These are phyloP conservation scores for Romanomermis culicivorax DNA, from an alignment of 2,888 invertebrate genomes.

Conservation along the genomic window DNA sequence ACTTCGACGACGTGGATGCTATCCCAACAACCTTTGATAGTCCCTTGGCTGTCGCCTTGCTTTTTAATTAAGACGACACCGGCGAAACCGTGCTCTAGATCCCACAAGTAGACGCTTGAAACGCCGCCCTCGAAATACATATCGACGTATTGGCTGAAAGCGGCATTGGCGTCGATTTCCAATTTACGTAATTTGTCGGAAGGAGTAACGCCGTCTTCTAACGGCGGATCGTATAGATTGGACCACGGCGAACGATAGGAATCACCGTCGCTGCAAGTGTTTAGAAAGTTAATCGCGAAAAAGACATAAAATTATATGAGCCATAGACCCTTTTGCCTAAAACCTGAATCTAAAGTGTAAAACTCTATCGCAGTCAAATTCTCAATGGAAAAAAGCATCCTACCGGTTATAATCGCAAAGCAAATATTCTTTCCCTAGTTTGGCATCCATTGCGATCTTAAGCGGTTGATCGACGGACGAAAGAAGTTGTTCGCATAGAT, in stretches of 20 bases:
- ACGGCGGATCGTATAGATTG: slow-evolving; percentile 85
- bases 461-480: slow-evolving; percentile 94
- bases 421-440: slow-evolving; percentile 83
- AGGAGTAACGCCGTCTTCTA: slow-evolving; percentile 96
- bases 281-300: too few species aligned
- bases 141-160: slow-evolving; percentile 93
- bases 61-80: slow-evolving; percentile 96
- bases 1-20: slow-evolving; percentile 98
- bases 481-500: slow-evolving; percentile 80
- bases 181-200: slow-evolving; percentile 79
- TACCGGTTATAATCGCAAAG: slow-evolving; percentile 81
- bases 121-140: slow-evolving; percentile 98
- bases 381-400: neutral
- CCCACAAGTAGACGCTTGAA: slow-evolving; percentile 97
- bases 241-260: slow-evolving; percentile 97
- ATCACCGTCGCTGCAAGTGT: slow-evolving; percentile 69
- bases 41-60: slow-evolving; percentile 89
- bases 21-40: slow-evolving; percentile 99
- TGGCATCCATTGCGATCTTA: slow-evolving; percentile 77
- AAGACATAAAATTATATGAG: too few species aligned
- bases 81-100: slow-evolving; percentile 80
- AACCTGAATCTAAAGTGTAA: too few species aligned
- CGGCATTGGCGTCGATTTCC: slow-evolving; percentile 91
- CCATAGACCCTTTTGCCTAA: too few species aligned
- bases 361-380: too few species aligned